Evolutionary conservation across 2,797 vertebrate genomes (phyloP).

Genomic region (Eurystomus glaucurus): DNA sequence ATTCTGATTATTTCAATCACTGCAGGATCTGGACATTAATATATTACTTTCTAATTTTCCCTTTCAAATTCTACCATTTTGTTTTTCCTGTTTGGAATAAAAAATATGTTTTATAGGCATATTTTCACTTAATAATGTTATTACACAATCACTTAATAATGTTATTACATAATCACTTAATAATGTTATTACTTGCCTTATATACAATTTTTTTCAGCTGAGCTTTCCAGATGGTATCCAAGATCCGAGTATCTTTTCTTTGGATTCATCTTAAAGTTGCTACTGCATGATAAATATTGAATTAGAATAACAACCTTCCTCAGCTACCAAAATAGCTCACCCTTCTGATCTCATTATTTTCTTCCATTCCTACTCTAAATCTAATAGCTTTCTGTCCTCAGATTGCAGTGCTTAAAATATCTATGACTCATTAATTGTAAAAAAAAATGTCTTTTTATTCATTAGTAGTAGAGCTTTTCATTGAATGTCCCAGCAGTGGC

Average conservation of each 20-base stretch:
- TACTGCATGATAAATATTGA: constrained; percentile 44
- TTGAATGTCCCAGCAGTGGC: constrained; percentile 31
- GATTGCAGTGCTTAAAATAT: constrained; percentile 59
- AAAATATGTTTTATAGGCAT: background rate
- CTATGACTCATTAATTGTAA: constrained; percentile 57
- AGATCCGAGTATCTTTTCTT: constrained; percentile 24
- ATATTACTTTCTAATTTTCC: constrained; percentile 48
- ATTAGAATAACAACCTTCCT: constrained; percentile 59
- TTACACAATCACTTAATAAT: too few relatives aligned
- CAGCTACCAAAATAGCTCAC: constrained; percentile 56
- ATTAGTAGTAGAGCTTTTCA: constrained; percentile 52
- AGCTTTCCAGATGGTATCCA: constrained; percentile 53
- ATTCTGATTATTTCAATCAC: constrained; percentile 16
- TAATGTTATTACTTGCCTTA: constrained; percentile 42
- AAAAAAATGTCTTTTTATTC: constrained; percentile 57
- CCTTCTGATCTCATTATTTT: constrained; percentile 70
- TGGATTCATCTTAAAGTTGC: constrained; percentile 44
- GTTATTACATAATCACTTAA: too few relatives aligned
- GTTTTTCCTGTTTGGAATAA: background rate
- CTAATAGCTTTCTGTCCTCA: constrained; percentile 43
- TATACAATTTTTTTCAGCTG: background rate
- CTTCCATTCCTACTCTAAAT: constrained; percentile 49
- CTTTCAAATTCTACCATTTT: constrained; percentile 28
- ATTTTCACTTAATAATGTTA: constrained; percentile 24
- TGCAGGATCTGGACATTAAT: constrained; percentile 30